A percentile compares a stretch with the other conserved stretches of the same genome.
Conservation (phyloP, 2,797 vertebrate species). For the Peromyscus aztecus region DNA sequence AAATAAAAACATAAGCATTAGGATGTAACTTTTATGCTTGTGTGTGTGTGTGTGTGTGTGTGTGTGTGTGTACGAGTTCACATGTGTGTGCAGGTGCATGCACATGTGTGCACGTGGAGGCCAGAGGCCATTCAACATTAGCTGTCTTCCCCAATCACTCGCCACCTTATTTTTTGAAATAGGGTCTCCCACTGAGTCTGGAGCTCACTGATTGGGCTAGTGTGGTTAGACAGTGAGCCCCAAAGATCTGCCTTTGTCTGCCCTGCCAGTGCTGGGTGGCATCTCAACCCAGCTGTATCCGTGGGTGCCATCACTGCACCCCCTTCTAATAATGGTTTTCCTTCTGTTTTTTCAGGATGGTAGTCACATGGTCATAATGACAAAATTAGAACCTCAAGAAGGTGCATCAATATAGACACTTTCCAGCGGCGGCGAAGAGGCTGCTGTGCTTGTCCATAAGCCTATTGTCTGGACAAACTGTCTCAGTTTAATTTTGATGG, state of each 20-base stretch:
- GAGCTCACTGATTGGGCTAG: neutral
- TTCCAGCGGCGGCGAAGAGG: neutral
- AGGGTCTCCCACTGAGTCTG: neutral
- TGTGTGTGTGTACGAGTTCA: neutral
- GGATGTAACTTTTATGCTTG: neutral
- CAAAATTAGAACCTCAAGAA: neutral
- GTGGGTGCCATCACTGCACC: neutral
- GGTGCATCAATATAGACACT: neutral
- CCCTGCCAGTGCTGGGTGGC: neutral
- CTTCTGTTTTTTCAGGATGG: constrained; percentile 38
- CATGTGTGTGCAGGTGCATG: too few species aligned
- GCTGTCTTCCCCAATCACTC: neutral
- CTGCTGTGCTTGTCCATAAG: neutral
- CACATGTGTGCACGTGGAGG: neutral
- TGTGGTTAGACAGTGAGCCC: neutral
- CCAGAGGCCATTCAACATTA: neutral
- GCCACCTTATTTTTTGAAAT: neutral
- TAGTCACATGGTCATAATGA: neutral
- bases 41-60: neutral
- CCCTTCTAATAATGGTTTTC: neutral
- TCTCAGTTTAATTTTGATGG: neutral
- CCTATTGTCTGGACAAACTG: neutral
- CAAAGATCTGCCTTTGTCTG: neutral
- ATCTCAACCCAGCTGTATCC: neutral
- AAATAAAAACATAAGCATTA: neutral